Evolutionary conservation across 2,888 invertebrate species (phyloP).

Genomic region (Plebejus melissa): DNA sequence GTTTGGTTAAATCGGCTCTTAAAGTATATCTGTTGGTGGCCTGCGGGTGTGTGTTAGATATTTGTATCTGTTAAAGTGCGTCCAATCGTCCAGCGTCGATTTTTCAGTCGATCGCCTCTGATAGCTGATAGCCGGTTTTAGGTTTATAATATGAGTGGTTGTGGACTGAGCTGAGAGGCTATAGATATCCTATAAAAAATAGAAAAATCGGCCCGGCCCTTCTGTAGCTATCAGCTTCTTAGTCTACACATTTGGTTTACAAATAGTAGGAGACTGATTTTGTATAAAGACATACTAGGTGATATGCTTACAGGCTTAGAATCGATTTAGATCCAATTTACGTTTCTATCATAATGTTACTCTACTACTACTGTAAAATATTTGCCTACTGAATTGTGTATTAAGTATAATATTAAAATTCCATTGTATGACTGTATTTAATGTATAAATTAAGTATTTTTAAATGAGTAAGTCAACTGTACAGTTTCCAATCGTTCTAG

Average conservation of each 20-base stretch:
- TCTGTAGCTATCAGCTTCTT: slow-evolving; percentile 46
- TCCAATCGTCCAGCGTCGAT: slow-evolving; percentile 23
- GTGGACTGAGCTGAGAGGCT: slow-evolving; percentile 13
- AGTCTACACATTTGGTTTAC: slow-evolving; percentile 56
- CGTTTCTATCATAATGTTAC: slow-evolving; percentile 45
- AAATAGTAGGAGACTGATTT: slow-evolving; percentile 78
- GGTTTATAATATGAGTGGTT: slow-evolving; percentile 45
- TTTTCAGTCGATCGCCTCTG: slow-evolving; percentile 15
- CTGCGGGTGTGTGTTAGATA: slow-evolving; percentile 12
- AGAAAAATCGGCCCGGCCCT: slow-evolving; percentile 2
- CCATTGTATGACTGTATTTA: slow-evolving; percentile 69
- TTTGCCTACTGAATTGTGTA: slow-evolving; percentile 47
- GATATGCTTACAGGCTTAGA: slow-evolving; percentile 66
- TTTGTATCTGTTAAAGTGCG: slow-evolving; percentile 22
- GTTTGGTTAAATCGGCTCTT: no score
- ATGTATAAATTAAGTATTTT: slow-evolving; percentile 58
- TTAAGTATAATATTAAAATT: slow-evolving; percentile 57
- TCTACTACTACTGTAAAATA: slow-evolving; percentile 48
- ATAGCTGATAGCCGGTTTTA: slow-evolving; percentile 21
- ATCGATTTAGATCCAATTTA: slow-evolving; percentile 50
- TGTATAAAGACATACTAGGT: slow-evolving; percentile 62
- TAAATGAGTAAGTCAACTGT: slow-evolving; percentile 61
- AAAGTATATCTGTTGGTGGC: slow-evolving; percentile 9
- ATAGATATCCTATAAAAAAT: slow-evolving; percentile 5
- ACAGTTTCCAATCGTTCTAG: slow-evolving; percentile 66